phyloP scores from a whole-genome alignment of 2,797 vertebrate species.

The Erpetoichthys calabaricus region DNA sequence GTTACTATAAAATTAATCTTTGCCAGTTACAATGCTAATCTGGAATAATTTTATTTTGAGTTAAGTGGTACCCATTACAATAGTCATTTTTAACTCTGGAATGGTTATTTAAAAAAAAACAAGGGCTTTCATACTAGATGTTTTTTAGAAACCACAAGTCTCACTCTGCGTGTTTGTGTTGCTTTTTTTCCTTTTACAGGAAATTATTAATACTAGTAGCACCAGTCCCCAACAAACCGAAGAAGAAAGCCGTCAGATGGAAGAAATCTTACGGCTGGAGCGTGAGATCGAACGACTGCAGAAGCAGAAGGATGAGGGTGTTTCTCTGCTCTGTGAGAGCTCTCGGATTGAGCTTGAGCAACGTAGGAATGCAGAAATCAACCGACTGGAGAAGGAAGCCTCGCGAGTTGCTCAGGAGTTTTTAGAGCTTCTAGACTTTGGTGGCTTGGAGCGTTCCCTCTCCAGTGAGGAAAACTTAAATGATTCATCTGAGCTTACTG shows the following conservation, averaged over 20 bases:
- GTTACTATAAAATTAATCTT: too few relatives aligned
- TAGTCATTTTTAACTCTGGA: too few relatives aligned
- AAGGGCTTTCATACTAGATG: too few relatives aligned
- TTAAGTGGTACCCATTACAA: too few relatives aligned
- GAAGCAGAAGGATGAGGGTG: constrained; percentile 66
- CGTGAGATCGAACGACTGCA: constrained; percentile 79
- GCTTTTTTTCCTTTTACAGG: too few relatives aligned
- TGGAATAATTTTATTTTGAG: too few relatives aligned
- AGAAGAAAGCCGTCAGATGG: constrained; percentile 79
- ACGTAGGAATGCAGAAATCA: constrained; percentile 70
- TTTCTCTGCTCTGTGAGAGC: constrained; percentile 61
- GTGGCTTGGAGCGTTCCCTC: constrained; percentile 58
- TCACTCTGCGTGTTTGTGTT: too few relatives aligned
- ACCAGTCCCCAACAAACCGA: constrained; percentile 45
- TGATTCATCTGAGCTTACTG: constrained; percentile 52
- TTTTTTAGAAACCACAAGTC: too few relatives aligned
- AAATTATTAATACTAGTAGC: constrained; percentile 13
- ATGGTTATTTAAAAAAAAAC: too few relatives aligned
- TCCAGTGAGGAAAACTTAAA: constrained; percentile 69
- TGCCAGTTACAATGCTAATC: too few relatives aligned
- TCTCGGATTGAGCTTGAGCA: constrained; percentile 63
- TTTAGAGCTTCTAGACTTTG: constrained; percentile 75
- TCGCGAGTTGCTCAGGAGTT: constrained; percentile 78
- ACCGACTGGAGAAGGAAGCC: constrained; percentile 72
- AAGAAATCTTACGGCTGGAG: constrained; percentile 78